phyloP scores from a whole-genome alignment of 2,888 invertebrate genomes.

The Protodeltote pygarga region DNA sequence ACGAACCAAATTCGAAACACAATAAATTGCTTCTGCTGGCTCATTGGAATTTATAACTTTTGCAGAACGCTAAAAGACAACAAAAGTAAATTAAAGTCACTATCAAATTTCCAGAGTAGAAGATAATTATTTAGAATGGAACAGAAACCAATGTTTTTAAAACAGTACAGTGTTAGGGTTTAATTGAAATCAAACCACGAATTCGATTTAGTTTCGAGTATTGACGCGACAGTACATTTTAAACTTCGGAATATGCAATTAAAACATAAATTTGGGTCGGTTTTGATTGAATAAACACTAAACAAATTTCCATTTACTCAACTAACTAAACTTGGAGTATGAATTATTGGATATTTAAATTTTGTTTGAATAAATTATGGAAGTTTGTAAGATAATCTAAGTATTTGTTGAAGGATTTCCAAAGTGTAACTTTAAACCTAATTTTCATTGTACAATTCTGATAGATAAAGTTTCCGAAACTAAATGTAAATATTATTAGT shows the following conservation, averaged over 20 bases:
- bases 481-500: slow-evolving; percentile 8
- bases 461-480: slow-evolving; percentile 7
- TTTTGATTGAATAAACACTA: slow-evolving; percentile 61
- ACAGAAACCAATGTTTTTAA: slow-evolving; percentile 5
- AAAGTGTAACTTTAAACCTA: slow-evolving; percentile 18
- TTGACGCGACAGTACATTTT: slow-evolving; percentile 37
- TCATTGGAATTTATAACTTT: no score
- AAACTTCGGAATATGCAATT: slow-evolving; percentile 62
- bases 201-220: slow-evolving; percentile 49
- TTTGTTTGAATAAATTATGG: slow-evolving; percentile 58
- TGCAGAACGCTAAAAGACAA: no score
- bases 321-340: slow-evolving; percentile 50
- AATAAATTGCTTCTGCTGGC: background rate
- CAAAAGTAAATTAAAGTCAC: slow-evolving; percentile 6
- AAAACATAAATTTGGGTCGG: slow-evolving; percentile 53
- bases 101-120: background rate
- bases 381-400: slow-evolving; percentile 44
- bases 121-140: slow-evolving; percentile 14
- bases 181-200: slow-evolving; percentile 42
- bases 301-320: slow-evolving; percentile 65
- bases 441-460: slow-evolving; percentile 14
- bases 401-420: slow-evolving; percentile 27
- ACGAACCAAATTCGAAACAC: background rate
- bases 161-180: slow-evolving; percentile 35
- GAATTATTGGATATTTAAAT: slow-evolving; percentile 57